Evolutionary conservation across 2,113 vertebrate species (phyloP).

Genomic region (Sinocyclocheilus grahami): DNA sequence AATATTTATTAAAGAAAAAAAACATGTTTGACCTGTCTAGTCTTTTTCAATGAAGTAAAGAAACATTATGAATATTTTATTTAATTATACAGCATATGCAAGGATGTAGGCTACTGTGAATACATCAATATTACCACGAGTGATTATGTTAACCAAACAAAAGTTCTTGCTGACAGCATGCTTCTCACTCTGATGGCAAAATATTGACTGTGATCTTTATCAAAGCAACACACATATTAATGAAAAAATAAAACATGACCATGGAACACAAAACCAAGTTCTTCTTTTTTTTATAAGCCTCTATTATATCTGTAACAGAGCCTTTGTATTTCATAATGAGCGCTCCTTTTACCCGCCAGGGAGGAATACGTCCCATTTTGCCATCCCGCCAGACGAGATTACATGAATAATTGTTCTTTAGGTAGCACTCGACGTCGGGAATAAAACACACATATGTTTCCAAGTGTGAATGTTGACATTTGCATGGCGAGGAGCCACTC

Average conservation of each 20-base stretch:
- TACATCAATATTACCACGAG: constrained; percentile 30
- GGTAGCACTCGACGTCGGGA: constrained; percentile 59
- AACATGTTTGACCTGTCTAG: not conserved
- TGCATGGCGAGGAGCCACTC: constrained; percentile 64
- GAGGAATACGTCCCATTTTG: constrained; percentile 58
- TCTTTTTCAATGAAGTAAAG: not conserved
- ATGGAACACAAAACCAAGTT: constrained; percentile 52
- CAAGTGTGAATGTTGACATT: constrained; percentile 68
- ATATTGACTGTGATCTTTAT: constrained; percentile 55
- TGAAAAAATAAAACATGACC: constrained; percentile 61
- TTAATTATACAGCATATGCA: not conserved
- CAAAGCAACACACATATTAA: constrained; percentile 58
- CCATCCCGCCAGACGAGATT: constrained; percentile 55
- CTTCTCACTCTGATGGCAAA: constrained; percentile 49
- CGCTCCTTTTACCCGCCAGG: constrained; percentile 54
- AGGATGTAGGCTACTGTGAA: constrained; percentile 8
- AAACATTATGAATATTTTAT: constrained; percentile 3
- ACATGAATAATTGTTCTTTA: constrained; percentile 66
- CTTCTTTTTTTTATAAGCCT: constrained; percentile 54
- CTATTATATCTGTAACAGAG: constrained; percentile 63
- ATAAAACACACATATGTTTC: constrained; percentile 65
- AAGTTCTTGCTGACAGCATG: constrained; percentile 46
- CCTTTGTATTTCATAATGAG: constrained; percentile 65
- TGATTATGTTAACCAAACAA: constrained; percentile 47
- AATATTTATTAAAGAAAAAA: not conserved